Base-by-base conservation (phyloP, 2,888 invertebrate genomes). In the Melipona bicolor region DNA sequence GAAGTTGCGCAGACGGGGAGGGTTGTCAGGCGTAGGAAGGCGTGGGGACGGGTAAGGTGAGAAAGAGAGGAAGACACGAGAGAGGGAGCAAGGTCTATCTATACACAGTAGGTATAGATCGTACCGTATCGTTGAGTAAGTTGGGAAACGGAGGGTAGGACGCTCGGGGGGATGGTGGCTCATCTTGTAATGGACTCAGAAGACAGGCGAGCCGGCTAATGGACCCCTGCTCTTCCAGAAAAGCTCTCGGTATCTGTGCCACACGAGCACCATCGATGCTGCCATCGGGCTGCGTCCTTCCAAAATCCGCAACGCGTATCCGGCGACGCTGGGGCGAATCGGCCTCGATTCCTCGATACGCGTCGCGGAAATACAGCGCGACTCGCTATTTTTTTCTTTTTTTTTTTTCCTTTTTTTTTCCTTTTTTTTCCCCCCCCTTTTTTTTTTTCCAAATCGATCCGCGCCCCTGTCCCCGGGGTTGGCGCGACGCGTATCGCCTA, bases 161-260 rank as follows among this genome's bases (percentile, higher is more conserved):
- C 84, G 88, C 86, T 87, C 87, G 85, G 86, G 85, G 91, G 91
- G 91, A 87, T 88, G 92, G 90, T 84, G 92, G 93, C 94, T 94
- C 94, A 94, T 94, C 94, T 94, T 94, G 94, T 94, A 94, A 94
- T 94, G 94, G 94, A 94, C 94, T 94, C 94, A 92, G 93, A 94
- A 94, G 94, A 94, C 94, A 94, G 93, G 93, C 94, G 93, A 93
- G 93, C 93, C 92, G 94, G 93, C 94, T 94, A 94, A 94, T 94
- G 94, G 94, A 94, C 91, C 93, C 92, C 92, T 91, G 91, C 93
- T 93, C 92, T 92, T 91, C 91, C 92, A 92, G 91, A 93, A 94
- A 94, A 93, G 94, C 93, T 94, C 93, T 93, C 93, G 91, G 93
- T 92, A 92, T 93, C 91, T 90, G 91, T 91, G 92, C 93, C 92